phyloP scores from a whole-genome alignment of 2,113 vertebrate species.

The Cisticola juncidis region DNA sequence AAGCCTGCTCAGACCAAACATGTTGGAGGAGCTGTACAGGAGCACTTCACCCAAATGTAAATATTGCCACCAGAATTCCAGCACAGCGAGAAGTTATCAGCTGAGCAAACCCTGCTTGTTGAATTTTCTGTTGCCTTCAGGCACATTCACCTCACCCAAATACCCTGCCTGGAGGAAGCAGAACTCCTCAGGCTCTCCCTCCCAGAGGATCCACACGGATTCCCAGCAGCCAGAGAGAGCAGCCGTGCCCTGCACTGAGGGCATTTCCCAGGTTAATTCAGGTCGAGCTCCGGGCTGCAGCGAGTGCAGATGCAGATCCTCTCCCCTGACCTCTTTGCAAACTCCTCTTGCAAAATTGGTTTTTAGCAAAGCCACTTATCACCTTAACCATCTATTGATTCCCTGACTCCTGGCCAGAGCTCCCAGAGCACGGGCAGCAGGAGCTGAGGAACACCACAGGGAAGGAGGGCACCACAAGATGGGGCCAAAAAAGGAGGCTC shows the following conservation, averaged over 20 bases:
- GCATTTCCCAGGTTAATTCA: background rate
- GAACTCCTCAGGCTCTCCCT: background rate
- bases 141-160: background rate
- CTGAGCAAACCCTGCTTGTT: background rate
- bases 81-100: background rate
- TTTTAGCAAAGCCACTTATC: conserved; percentile 56
- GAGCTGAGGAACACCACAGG: background rate
- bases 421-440: background rate
- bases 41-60: conserved; percentile 1
- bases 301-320: background rate
- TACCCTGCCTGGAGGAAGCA: background rate
- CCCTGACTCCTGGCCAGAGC: background rate
- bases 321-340: background rate
- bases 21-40: accelerated
- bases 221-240: background rate
- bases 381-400: conserved; percentile 47
- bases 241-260: accelerated
- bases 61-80: background rate
- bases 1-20: background rate
- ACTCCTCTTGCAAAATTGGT: conserved; percentile 30
- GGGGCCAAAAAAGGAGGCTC: background rate
- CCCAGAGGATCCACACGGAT: accelerated
- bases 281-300: background rate
- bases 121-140: background rate
- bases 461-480: background rate